These are phyloP conservation scores for Ectemnius lituratus DNA, from an alignment of 2,888 invertebrate genomes.

Conservation along the genomic window DNA sequence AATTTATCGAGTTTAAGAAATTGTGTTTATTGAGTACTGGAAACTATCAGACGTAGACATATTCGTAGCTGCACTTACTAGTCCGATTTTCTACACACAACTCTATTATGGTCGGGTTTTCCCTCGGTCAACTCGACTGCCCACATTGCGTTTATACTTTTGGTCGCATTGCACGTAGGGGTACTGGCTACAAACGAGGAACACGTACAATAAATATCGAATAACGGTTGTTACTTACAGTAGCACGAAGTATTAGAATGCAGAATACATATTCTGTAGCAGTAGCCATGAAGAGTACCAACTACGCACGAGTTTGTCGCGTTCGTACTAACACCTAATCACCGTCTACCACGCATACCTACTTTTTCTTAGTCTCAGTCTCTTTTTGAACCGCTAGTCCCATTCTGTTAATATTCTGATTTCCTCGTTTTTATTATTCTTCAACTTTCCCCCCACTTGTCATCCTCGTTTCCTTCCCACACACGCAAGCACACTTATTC, in stretches of 20 bases:
- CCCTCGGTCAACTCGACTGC: constrained; percentile 18
- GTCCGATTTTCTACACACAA: too few relatives aligned
- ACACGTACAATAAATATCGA: constrained; percentile 74
- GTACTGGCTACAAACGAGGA: constrained; percentile 71
- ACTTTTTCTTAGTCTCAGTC: constrained; percentile 3
- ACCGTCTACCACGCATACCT: constrained; percentile 9
- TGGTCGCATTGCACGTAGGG: constrained; percentile 62
- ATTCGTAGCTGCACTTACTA: too few relatives aligned
- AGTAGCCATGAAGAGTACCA: constrained; percentile 65
- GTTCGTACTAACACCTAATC: constrained; percentile 50
- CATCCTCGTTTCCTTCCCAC: constrained; percentile 13
- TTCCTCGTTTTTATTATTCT: constrained; percentile 23
- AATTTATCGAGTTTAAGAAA: constrained; percentile 1
- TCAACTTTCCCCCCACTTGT: constrained; percentile 15
- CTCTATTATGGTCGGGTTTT: neutral
- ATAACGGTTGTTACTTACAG: constrained; percentile 68
- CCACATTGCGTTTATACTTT: constrained; percentile 42
- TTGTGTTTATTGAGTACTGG: too few relatives aligned
- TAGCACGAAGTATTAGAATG: constrained; percentile 71
- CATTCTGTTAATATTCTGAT: neutral
- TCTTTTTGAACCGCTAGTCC: neutral
- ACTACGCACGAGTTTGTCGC: constrained; percentile 61
- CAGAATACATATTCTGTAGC: constrained; percentile 68
- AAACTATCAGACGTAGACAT: too few relatives aligned
- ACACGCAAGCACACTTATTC: constrained; percentile 15